Conservation (phyloP, 2,888 invertebrate genomes). For the Neocrepidodera transversa region DNA sequence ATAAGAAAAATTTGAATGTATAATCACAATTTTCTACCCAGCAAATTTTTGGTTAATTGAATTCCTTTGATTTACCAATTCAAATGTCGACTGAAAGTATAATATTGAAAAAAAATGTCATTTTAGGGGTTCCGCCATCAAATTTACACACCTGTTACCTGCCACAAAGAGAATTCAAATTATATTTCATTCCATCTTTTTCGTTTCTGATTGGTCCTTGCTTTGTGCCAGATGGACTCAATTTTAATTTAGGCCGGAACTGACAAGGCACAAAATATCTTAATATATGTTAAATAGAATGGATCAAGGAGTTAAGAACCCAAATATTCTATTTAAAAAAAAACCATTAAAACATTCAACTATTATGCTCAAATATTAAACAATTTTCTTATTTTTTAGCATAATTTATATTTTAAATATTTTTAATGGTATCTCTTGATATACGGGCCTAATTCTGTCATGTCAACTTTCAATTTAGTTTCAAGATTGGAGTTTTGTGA, state of each 20-base stretch:
- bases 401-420: no score
- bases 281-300: no score
- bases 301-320: no score
- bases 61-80: slow-evolving; percentile 12
- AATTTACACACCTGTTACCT: slow-evolving; percentile 21
- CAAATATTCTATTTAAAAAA: no score
- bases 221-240: background rate
- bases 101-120: slow-evolving; percentile 16
- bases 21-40: no score
- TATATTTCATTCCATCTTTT: slow-evolving; percentile 21
- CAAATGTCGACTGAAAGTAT: slow-evolving; percentile 1
- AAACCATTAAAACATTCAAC: no score
- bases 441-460: slow-evolving; percentile 9
- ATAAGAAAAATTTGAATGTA: no score
- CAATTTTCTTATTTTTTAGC: no score
- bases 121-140: slow-evolving; percentile 11
- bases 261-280: no score
- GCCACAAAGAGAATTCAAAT: slow-evolving; percentile 14
- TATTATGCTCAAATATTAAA: no score
- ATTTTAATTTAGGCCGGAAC: background rate
- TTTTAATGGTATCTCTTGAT: background rate
- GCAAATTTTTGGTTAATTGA: background rate
- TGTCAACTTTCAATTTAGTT: slow-evolving; percentile 11
- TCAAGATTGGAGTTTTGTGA: slow-evolving; percentile 5
- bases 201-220: background rate